Conservation (phyloP, 1,140 invertebrate genomes). For the Brachionus rubens region DNA sequence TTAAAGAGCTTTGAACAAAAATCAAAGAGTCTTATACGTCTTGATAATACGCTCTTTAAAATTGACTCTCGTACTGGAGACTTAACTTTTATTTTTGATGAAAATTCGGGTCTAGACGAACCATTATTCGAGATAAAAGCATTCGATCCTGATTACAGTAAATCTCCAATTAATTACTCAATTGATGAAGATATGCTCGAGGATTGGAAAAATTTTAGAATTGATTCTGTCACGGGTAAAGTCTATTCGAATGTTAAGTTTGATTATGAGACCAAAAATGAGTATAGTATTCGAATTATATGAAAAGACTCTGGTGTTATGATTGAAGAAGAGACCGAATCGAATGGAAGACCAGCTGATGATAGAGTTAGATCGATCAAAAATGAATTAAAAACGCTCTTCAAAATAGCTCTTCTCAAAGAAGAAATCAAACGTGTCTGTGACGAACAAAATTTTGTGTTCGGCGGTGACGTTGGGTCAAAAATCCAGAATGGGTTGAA, state of each 20-base stretch:
- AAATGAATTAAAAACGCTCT: slow-evolving; percentile 5
- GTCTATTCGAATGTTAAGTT: slow-evolving; percentile 19
- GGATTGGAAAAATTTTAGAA: slow-evolving; percentile 28
- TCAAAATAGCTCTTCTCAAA: too few species aligned
- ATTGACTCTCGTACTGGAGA: background rate
- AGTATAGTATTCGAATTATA: slow-evolving; percentile 16
- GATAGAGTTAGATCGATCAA: background rate
- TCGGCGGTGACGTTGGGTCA: too few species aligned
- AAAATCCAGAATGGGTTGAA: too few species aligned
- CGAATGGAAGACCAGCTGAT: background rate
- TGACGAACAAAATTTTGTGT: too few species aligned
- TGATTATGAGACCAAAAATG: slow-evolving; percentile 31
- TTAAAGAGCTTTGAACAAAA: background rate
- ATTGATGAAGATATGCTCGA: slow-evolving; percentile 8
- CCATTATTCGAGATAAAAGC: slow-evolving; percentile 23
- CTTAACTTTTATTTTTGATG: background rate
- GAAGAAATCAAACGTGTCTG: too few species aligned
- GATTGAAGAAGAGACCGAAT: background rate
- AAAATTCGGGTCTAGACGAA: background rate
- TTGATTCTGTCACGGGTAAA: background rate
- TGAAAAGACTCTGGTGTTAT: slow-evolving; percentile 32
- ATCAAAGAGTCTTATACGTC: background rate
- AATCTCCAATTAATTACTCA: background rate
- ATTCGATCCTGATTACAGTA: slow-evolving; percentile 29
- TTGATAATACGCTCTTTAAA: background rate